Evolutionary conservation across 2,113 vertebrate genomes (phyloP).

Genomic region (Oxygymnocypris stewartii): DNA sequence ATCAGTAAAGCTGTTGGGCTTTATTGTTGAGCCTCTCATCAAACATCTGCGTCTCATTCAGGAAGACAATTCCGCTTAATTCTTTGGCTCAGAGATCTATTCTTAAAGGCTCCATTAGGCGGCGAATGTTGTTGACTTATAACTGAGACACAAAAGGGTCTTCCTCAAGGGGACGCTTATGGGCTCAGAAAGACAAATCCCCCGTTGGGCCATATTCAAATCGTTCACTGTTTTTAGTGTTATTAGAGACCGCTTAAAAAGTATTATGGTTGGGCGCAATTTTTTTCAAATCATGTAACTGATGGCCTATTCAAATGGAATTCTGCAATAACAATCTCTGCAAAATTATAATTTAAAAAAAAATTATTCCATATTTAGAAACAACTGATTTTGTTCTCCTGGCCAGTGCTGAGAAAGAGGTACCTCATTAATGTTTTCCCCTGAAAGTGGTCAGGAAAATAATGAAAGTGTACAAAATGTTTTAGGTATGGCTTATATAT

Average conservation of each 20-base stretch:
- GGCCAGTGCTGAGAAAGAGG: not conserved
- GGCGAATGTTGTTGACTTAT: not conserved
- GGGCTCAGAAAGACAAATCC: slow-evolving; percentile 8
- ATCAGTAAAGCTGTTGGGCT: not conserved
- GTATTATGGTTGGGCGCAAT: not conserved
- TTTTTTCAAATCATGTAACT: too few relatives aligned
- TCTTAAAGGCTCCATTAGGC: not conserved
- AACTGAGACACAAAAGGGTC: not conserved
- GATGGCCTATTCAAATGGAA: too few relatives aligned
- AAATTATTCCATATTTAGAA: not conserved
- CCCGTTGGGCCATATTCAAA: not conserved
- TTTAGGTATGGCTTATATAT: not conserved
- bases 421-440: not conserved
- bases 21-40: not conserved
- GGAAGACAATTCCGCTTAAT: not conserved
- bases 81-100: not conserved
- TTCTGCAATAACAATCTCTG: not conserved
- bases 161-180: not conserved
- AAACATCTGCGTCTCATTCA: not conserved
- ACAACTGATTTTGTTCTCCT: not conserved
- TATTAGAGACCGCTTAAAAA: not conserved
- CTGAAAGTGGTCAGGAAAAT: not conserved
- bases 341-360: not conserved
- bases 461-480: not conserved
- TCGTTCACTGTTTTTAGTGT: not conserved